These are phyloP conservation scores for Falco peregrinus DNA, from an alignment of 2,797 vertebrate genomes.

Conservation along the genomic window DNA sequence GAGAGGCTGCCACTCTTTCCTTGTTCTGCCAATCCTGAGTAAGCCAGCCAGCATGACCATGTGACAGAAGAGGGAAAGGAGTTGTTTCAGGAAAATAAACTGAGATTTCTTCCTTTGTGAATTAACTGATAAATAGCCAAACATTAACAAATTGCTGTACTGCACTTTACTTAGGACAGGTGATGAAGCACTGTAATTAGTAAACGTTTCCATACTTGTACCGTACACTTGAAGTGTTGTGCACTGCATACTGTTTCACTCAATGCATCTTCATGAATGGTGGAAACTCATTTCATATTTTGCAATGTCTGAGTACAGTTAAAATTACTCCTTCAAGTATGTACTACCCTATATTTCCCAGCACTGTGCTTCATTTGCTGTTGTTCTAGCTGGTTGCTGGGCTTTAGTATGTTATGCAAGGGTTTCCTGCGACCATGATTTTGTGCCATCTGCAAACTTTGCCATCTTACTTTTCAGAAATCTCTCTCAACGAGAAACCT, in stretches of 20 bases:
- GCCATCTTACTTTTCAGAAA: background rate
- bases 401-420: background rate
- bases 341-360: background rate
- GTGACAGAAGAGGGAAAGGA: background rate
- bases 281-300: background rate
- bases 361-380: background rate
- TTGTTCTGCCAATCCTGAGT: background rate
- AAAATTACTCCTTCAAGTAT: background rate
- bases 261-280: background rate
- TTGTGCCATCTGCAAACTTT: background rate
- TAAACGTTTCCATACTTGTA: background rate
- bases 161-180: background rate
- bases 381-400: background rate
- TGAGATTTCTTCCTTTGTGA: background rate
- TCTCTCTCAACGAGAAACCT: background rate
- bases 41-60: background rate
- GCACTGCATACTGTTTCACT: background rate
- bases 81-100: background rate
- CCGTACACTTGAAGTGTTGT: background rate
- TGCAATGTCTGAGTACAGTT: rapidly evolving
- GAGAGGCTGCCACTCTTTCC: background rate
- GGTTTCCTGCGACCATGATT: background rate
- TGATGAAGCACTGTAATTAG: background rate
- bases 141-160: background rate
- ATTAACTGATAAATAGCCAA: background rate